phyloP scores from a whole-genome alignment of 2,113 vertebrate genomes.

The Cacatua alba region DNA sequence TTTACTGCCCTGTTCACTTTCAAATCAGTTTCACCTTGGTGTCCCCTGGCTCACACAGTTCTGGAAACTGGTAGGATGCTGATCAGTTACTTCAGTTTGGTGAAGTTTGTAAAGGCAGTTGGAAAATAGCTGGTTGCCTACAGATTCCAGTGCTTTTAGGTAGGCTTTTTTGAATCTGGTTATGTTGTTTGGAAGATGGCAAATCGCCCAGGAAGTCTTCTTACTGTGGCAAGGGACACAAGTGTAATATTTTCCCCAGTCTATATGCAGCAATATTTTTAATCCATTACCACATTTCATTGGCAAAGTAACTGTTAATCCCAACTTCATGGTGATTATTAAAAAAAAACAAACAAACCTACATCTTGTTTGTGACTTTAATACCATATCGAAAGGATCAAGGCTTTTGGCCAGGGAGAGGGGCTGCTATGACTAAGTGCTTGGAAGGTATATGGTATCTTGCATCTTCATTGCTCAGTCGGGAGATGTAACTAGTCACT shows the following conservation, averaged over 20 bases:
- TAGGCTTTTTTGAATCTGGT: neutral
- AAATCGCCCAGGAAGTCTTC: neutral
- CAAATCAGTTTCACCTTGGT: neutral
- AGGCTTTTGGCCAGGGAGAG: neutral
- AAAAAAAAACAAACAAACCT: neutral
- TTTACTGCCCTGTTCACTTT: neutral
- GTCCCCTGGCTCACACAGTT: neutral
- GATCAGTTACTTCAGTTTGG: neutral
- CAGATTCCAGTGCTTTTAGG: neutral
- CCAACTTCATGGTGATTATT: neutral
- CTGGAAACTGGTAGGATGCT: neutral
- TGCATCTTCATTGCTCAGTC: neutral
- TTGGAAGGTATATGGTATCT: neutral
- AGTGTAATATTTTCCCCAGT: neutral
- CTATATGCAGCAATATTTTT: neutral
- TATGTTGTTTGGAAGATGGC: neutral
- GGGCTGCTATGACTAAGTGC: neutral
- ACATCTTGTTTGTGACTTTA: neutral
- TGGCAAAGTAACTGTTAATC: neutral
- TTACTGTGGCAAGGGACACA: neutral
- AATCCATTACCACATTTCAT: neutral
- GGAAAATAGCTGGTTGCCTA: neutral
- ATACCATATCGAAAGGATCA: neutral
- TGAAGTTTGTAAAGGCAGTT: neutral
- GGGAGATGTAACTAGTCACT: neutral